phyloP scores from a whole-genome alignment of 2,797 vertebrate genomes.

The Meriones psammophilus region DNA sequence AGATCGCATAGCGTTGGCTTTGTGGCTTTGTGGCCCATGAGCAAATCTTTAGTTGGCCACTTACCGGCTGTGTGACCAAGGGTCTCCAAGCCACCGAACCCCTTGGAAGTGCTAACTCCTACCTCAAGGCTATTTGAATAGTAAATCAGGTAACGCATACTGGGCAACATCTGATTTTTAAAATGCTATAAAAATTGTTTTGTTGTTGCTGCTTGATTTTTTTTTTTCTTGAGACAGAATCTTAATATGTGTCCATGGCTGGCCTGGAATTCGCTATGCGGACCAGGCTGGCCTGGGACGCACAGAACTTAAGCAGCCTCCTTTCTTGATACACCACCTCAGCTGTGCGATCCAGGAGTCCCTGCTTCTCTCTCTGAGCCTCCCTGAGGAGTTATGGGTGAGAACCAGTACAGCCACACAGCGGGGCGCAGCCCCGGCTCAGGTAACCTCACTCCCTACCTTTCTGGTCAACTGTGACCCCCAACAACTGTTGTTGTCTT shows the following conservation, averaged over 20 bases:
- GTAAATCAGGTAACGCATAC: not conserved
- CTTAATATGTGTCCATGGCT: not conserved
- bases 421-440: not conserved
- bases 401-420: rapidly evolving
- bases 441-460: no score
- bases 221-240: not conserved
- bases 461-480: not conserved
- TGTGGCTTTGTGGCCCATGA: not conserved
- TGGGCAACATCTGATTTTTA: conserved; percentile 4
- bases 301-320: not conserved
- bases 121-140: not conserved
- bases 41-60: not conserved
- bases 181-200: not conserved
- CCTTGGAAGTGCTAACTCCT: not conserved
- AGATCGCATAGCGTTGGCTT: not conserved
- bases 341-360: not conserved
- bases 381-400: no score
- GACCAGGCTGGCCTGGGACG: not conserved
- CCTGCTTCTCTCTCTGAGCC: not conserved
- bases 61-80: not conserved
- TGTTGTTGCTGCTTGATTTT: not conserved
- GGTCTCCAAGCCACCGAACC: not conserved
- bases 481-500: rapidly evolving
- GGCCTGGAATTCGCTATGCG: not conserved
- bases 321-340: not conserved